Evolutionary conservation across 2,113 vertebrate species (phyloP), one percentile per base, ranked within the genome.

Genomic region (Lepus timidus): DNA sequence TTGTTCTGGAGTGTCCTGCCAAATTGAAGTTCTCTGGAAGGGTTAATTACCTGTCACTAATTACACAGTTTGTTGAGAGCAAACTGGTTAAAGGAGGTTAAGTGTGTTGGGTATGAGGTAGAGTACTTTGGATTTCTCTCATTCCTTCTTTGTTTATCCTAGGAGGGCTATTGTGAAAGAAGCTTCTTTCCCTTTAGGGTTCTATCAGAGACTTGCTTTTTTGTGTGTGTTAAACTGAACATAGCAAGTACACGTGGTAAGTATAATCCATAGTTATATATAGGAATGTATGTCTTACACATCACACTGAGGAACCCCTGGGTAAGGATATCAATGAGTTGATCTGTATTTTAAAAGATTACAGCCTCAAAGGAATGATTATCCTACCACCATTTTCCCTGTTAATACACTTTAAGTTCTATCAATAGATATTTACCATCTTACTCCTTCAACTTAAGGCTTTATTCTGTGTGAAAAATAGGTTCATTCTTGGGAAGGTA

Each of bases 11-110:
- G 19, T 39, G 6, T 29, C 61, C 73, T 70, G 27, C 73, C 49
- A 90, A 82, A 78, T 84, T 84, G 33, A 81, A 95, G n/a, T 6
- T 85, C 12, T 84, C n/a, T 73, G 52, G 16, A 86, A 90, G 4
- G 4, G 65, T 70, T 79, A 87, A 68, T 44, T 31, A 9, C 10
- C 23, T 90, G 84, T 76, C 79, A 94, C 25, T 39, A 61, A 71
- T 65, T 20, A 22, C 75, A 71, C 31, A 78, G 51, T 17, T 9
- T 68, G 5, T 58, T 78, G 33, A 80, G 58, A 90, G 29, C 14
- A 82, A 90, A 68, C 8, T 58, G 17, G 51, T 39, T 74, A 29
- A 44, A 70, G 73, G 12, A 87, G 20, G 25, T 23, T 70, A 51
- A 61, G 9, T 9, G 31, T 83, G 9, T 4, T n/a, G 64, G 75